Base-by-base conservation (phyloP, 2,888 invertebrate species). In the Petrolisthes cinctipes region DNA sequence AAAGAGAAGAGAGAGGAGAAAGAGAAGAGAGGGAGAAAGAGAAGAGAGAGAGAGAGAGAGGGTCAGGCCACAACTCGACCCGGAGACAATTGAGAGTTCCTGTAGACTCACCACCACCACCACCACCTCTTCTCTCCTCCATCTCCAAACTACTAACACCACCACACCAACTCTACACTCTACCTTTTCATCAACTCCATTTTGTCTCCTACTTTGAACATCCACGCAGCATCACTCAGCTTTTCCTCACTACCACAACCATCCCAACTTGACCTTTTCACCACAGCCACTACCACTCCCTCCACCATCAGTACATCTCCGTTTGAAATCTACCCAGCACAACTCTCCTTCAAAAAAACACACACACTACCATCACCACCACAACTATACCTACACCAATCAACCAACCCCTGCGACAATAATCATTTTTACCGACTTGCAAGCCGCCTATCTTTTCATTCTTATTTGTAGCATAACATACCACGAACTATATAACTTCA, bases 31-130 rank as follows among this genome's bases (percentile, higher is more conserved):
- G 76, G 17, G 23, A 37, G 76, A 37, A 5, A 37, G 76, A 76
- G 51, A 37, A n/a, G n/a, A 71, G 9, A n/a, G n/a, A 71, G 71
- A 2, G 37, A n/a, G n/a, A 51, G n/a, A n/a, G n/a, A 51, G n/a
- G 51, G n/a, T 23, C 6, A n/a, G n/a, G 78, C 6, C 6, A n/a
- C n/a, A n/a, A 20, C 6, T 6, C 14, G 71, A 71, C 17, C 14
- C 17, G 6, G 71, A 71, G 78, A 78, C 51, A 78, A 71, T 71
- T 71, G 71, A 71, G 71, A 71, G 71, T 71, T 71, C 71, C 71
- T 71, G 76, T 53, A 37, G 37, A 9, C 6, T n/a, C 71, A 71
- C 71, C n/a, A 71, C 71, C 11, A 17, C 71, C 71, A 71, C 71
- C n/a, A 71, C 71, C 71, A 37, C 37, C 37, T 37, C 37, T 37